Evolutionary conservation across 2,797 vertebrate genomes (phyloP).

Genomic region (Sebastes alutus): DNA sequence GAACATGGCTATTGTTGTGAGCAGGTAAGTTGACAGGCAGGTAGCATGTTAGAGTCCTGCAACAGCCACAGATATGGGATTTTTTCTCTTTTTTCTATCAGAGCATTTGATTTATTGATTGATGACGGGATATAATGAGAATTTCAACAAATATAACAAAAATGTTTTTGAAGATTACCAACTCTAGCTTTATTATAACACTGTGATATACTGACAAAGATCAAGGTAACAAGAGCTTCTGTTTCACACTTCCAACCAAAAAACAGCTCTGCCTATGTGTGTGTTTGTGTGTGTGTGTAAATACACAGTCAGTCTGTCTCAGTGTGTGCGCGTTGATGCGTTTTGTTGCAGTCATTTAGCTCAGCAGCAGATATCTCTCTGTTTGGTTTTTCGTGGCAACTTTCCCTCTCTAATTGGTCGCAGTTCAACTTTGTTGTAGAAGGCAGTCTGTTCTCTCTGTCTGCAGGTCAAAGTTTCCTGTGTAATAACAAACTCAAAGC

Average conservation of each 20-base stretch:
- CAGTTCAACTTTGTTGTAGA: slow-evolving; percentile 57
- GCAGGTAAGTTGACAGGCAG: background rate
- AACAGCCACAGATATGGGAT: background rate
- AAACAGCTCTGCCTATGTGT: background rate
- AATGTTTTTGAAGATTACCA: background rate
- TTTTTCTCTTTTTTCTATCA: background rate
- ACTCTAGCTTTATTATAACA: background rate
- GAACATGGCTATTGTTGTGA: background rate
- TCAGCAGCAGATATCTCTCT: slow-evolving; percentile 29
- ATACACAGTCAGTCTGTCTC: background rate
- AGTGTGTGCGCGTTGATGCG: slow-evolving; percentile 9
- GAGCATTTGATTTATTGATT: background rate
- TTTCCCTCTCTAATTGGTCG: slow-evolving; percentile 65
- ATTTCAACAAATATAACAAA: background rate
- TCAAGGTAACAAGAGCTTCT: slow-evolving; percentile 21
- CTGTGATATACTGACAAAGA: background rate
- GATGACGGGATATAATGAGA: background rate
- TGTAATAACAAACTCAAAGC: slow-evolving; percentile 26
- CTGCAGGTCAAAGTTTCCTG: slow-evolving; percentile 42
- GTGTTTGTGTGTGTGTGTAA: background rate
- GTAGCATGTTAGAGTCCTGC: background rate
- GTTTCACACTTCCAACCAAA: slow-evolving; percentile 5
- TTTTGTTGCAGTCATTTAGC: slow-evolving; percentile 47
- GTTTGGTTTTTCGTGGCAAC: slow-evolving; percentile 48
- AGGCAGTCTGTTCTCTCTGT: slow-evolving; percentile 26